Percentiles rank a stretch among this genome's conserved stretches.
Conservation (phyloP, 2,888 invertebrate species). For the Eupithecia insigniata region DNA sequence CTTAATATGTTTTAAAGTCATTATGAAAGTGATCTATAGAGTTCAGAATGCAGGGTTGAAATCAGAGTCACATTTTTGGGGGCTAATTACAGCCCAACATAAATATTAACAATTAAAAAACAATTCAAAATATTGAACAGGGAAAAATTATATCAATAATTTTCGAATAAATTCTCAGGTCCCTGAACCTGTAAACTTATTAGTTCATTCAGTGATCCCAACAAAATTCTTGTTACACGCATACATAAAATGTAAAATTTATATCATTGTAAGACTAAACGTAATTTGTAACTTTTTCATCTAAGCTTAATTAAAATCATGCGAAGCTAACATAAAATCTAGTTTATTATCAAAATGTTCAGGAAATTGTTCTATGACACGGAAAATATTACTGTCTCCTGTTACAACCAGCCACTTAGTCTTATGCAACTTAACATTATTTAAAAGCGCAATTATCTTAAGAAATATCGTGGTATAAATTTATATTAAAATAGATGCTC, state of each 20-base stretch:
- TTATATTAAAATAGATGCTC: background rate
- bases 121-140: background rate
- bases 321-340: slow-evolving; percentile 9
- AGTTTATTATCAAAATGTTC: slow-evolving; percentile 23
- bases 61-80: background rate
- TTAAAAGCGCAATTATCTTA: slow-evolving; percentile 3
- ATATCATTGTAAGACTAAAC: background rate
- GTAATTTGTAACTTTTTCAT: background rate
- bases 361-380: slow-evolving; percentile 27
- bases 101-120: no score
- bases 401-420: slow-evolving; percentile 41
- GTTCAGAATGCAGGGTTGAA: slow-evolving; percentile 23
- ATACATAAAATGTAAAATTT: background rate
- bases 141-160: background rate
- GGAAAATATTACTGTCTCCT: slow-evolving; percentile 40
- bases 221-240: background rate
- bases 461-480: background rate
- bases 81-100: background rate
- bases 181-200: background rate
- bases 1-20: slow-evolving; percentile 55
- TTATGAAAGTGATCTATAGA: slow-evolving; percentile 40
- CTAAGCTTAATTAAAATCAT: slow-evolving; percentile 6
- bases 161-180: background rate
- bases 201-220: background rate
- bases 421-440: slow-evolving; percentile 30